Evolutionary conservation across 1,140 invertebrate species (phyloP).

Genomic region (Aradophagus sp.): DNA sequence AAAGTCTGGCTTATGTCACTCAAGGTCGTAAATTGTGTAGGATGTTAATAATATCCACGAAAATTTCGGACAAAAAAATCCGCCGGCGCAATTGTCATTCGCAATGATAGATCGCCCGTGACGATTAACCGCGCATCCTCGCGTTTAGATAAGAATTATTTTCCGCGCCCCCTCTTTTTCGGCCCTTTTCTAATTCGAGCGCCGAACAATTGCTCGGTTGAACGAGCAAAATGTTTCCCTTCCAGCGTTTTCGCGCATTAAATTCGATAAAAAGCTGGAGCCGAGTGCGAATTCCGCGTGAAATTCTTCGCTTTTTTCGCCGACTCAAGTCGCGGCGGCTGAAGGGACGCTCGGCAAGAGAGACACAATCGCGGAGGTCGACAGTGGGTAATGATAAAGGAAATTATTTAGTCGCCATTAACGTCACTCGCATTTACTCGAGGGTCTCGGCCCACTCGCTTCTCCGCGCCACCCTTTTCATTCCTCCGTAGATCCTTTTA

Average conservation of each 20-base stretch:
- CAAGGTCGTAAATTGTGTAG: slow-evolving; percentile 47
- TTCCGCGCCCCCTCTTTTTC: no score
- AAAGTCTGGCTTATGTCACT: slow-evolving; percentile 52
- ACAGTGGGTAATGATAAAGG: slow-evolving; percentile 63
- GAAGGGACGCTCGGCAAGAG: slow-evolving; percentile 29
- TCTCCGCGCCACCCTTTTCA: slow-evolving; percentile 33
- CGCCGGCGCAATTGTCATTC: slow-evolving; percentile 3
- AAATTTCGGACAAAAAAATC: slow-evolving; percentile 15
- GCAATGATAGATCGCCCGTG: slow-evolving; percentile 9
- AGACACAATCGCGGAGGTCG: slow-evolving; percentile 59
- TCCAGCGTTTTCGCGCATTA: slow-evolving; percentile 40
- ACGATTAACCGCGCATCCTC: slow-evolving; percentile 7
- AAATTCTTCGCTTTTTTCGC: slow-evolving; percentile 50
- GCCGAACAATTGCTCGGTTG: slow-evolving; percentile 41
- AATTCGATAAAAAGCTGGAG: slow-evolving; percentile 55
- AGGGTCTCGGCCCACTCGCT: slow-evolving; percentile 31
- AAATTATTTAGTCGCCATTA: slow-evolving; percentile 73
- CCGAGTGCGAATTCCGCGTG: slow-evolving; percentile 41
- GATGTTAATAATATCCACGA: slow-evolving; percentile 39
- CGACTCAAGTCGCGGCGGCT: slow-evolving; percentile 22
- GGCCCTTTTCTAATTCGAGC: no score
- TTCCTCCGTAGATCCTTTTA: slow-evolving; percentile 51
- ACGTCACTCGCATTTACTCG: slow-evolving; percentile 70
- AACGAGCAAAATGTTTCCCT: slow-evolving; percentile 52
- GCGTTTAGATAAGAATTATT: slow-evolving; percentile 35